Evolutionary conservation across 2,888 invertebrate species (phyloP).

Genomic region (Microchrysa polita): DNA sequence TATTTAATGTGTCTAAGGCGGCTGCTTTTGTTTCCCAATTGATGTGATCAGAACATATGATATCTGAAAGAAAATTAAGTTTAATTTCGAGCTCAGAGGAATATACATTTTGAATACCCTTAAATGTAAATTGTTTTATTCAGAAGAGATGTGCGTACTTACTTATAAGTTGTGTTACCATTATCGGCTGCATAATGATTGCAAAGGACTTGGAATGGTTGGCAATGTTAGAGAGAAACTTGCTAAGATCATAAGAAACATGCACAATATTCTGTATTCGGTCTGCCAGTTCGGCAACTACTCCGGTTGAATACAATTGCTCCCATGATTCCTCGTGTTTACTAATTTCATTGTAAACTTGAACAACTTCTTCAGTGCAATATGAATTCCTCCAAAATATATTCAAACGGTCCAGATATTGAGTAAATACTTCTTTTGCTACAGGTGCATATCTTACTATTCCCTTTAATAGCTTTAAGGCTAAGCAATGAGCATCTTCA

Average conservation of each 20-base stretch:
- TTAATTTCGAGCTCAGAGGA: no score
- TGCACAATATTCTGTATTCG: background rate
- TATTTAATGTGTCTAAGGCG: constrained; percentile 37
- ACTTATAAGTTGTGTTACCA: constrained; percentile 36
- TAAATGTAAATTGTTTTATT: no score
- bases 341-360: constrained; percentile 28
- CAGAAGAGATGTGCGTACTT: constrained; percentile 11
- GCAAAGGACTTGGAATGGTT: constrained; percentile 49
- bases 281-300: constrained; percentile 19
- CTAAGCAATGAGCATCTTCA: constrained; percentile 3
- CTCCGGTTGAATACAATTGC: constrained; percentile 12
- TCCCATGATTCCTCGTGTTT: constrained; percentile 28
- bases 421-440: constrained; percentile 28
- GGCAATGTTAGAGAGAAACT: constrained; percentile 57
- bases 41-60: constrained; percentile 25
- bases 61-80: constrained; percentile 1
- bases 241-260: constrained; percentile 49
- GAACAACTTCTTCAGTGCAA: constrained; percentile 4
- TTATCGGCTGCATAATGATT: constrained; percentile 40
- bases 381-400: background rate
- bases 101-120: no score
- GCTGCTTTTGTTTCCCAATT: constrained; percentile 43
- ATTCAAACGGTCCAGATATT: constrained; percentile 36
- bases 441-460: constrained; percentile 36
- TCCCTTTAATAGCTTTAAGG: constrained; percentile 23